Base-by-base conservation (phyloP, 2,797 vertebrate genomes). In the Sebastes minor region DNA sequence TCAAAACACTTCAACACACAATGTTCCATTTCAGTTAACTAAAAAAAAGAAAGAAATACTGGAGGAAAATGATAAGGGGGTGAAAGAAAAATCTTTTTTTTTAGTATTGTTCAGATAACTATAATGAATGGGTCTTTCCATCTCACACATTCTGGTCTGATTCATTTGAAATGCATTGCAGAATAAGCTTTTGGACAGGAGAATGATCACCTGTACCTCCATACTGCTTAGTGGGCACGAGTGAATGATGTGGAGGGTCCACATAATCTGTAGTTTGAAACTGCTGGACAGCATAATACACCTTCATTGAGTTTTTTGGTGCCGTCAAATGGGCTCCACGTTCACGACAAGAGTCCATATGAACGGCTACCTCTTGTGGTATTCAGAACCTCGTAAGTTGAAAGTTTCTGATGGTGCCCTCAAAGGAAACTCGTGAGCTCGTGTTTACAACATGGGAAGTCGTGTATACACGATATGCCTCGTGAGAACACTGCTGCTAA, bases 161-260 rank as follows among this genome's bases (percentile, higher is more conserved):
- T 85, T 90, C 20, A 83, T 86, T 83, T 88, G 49, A 82, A 92
- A 89, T 89, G 70, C 64, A 71, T 70, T 87, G 70, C 83, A 84
- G 76, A 90, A 89, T 67, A 81, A 81, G 69, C 84, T 83, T 82
- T 35, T 49, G 57, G 71, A 59, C 73, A 66, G 61, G 65, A 81
- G 74, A 86, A 67, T 82, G 82, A 90, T 94, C 78, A 86, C 68
- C 77, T 89, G 55, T 52, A 74, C 62, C 59, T 86, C 67, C 28
- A 56, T 57, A 33, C 20, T 77, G 57, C 83, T 80, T 78, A 35
- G 72, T 73, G 72, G 55, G 69, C 67, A 66, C 46, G 63, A 83
- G 52, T 85, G 82, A 85, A 79, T 70, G 76, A 84, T 78, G 69
- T 78, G 46, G 8, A 82, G 35, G 35, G 57, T 76, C 55, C 55